Evolutionary conservation across 2,113 vertebrate genomes (phyloP), one percentile per base, ranked within the genome.

Genomic region (Aldabrachelys gigantea): DNA sequence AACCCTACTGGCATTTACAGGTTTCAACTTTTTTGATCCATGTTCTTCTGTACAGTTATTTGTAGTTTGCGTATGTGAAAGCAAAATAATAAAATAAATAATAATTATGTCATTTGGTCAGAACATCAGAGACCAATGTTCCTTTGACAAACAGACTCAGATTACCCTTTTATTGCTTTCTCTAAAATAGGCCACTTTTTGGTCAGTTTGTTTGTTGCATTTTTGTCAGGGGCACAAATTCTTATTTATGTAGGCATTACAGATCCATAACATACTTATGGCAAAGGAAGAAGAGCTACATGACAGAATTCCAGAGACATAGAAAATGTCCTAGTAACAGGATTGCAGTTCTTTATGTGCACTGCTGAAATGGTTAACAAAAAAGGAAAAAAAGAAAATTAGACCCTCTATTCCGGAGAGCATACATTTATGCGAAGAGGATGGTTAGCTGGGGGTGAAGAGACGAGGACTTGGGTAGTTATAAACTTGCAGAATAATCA

Each of bases 401-500:
- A 92, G 85, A 85, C 85, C 49, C 65, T 97, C 92, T 96, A 95
- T 98, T 95, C 84, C 75, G 96, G 98, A 98, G 96, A 92, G 78
- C 80, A 50, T 87, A 52, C 19, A 87, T 97, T 91, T 97, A 92
- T 97, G 88, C 89, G 96, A 97, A 92, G 89, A 87, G 83, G 93
- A 50, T 97, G 91, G 97, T 97, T 97, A 94, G 96, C 93, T 96
- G 76, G 92, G 85, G 86, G 89, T 96, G 94, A 94, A 93, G 75
- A 93, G 93, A 96, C 89, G 94, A 95, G 65, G 94, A 97, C 82
- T 95, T 96, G 95, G 85, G 85, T 96, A 96, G 94, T 91, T 80
- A 96, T 89, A 91, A 92, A 97, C 84, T 92, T 96, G 92, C 82
- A 89, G 93, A 97, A 97, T 97, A 96, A 97, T 86, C 96, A 88